Evolutionary conservation across 2,797 vertebrate species (phyloP), one percentile per base, ranked within the genome.

Genomic region (Passerculus sandwichensis): DNA sequence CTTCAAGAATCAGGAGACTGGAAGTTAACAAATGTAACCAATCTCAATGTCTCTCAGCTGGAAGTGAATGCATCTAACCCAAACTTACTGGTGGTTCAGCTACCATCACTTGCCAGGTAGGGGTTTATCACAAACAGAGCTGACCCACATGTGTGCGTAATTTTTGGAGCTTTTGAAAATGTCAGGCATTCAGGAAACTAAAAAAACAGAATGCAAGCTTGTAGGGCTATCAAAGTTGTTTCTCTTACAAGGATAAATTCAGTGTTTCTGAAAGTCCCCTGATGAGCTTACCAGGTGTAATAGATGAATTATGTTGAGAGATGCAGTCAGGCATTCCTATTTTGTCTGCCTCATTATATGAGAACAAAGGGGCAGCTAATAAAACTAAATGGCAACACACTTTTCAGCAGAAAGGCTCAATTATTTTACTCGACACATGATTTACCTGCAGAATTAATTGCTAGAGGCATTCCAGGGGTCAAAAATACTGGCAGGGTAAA

Each of bases 101-200:
- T 98, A 26, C 95, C 61, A 20, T 71, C 95, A 14, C 53, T 82
- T 84, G 54, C n/a, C 65, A 97, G 97, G 97, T 98, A 97, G 70
- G 89, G 72, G 34, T 16, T 61, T 84, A n/a, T 47, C 56, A 64
- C 0, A 1, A 71, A 25, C 10, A 64, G 56, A 62, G 15, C 17
- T 74, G 17, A 81, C 23, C 19, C 29, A 42, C 14, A 6, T 9
- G 16, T 64, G 17, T 60, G 15, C 25, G 17, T 3, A 5, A n/a
- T 29, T 83, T 71, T 73, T 89, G 56, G 34, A 38, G 22, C 40
- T 89, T 88, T 95, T 89, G 20, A 72, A 64, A 75, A 76, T 79
- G 42, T 72, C 2, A 0, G 3, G 10, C 67, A 29, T 76, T 76
- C 32, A 64, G 42, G 51, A 54, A 64, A 40, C 54, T 36, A 1